phyloP scores from a whole-genome alignment of 2,797 vertebrate genomes.

The Catostomus latipinnis region DNA sequence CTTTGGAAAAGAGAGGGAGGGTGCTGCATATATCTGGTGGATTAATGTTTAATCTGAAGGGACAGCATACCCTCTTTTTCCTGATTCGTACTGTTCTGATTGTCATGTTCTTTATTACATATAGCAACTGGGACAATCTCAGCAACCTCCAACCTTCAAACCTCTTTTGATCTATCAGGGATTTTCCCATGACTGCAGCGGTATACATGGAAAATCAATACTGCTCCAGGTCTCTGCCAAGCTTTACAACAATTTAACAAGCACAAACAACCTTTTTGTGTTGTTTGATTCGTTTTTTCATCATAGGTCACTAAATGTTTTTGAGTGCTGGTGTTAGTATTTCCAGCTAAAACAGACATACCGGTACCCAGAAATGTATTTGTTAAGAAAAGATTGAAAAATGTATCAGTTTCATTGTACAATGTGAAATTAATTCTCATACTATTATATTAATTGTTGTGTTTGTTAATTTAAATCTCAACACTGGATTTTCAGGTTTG shows the following conservation, averaged over 20 bases:
- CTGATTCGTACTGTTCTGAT: slow-evolving; percentile 43
- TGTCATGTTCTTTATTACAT: slow-evolving; percentile 51
- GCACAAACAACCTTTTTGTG: background rate
- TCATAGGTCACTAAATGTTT: background rate
- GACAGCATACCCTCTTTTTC: slow-evolving; percentile 41
- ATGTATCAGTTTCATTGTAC: too few species aligned
- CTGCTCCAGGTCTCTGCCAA: slow-evolving; percentile 14
- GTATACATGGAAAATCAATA: slow-evolving; percentile 49
- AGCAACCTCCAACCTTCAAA: slow-evolving; percentile 49
- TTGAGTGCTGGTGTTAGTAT: too few species aligned
- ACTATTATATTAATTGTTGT: too few species aligned
- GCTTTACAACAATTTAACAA: slow-evolving; percentile 8
- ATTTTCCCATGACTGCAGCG: slow-evolving; percentile 30
- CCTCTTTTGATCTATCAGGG: slow-evolving; percentile 1
- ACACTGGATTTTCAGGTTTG: too few species aligned
- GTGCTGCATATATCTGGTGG: slow-evolving; percentile 40
- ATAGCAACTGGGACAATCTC: slow-evolving; percentile 31
- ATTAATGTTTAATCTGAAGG: slow-evolving; percentile 58
- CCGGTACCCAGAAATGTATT: too few species aligned
- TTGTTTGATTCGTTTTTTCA: background rate
- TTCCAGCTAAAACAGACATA: too few species aligned
- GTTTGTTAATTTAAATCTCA: too few species aligned
- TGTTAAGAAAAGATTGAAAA: too few species aligned
- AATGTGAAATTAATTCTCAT: too few species aligned
- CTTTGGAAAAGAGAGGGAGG: slow-evolving; percentile 4